Conservation (phyloP, 2,888 invertebrate genomes). For the Tetranychus piercei region DNA sequence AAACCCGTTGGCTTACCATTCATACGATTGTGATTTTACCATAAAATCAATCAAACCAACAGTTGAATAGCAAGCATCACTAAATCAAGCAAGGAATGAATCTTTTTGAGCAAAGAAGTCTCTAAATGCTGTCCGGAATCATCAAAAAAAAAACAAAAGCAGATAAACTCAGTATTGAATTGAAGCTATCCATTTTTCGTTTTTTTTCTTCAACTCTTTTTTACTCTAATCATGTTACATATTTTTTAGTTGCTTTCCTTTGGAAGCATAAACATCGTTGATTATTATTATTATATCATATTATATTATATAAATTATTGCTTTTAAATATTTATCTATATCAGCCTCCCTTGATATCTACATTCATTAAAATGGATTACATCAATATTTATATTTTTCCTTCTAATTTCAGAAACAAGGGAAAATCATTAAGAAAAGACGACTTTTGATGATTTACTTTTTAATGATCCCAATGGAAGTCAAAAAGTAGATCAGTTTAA, state of each 20-base stretch:
- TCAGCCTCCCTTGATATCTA: background rate
- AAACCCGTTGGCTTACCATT: background rate
- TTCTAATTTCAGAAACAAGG: no score
- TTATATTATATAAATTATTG: background rate
- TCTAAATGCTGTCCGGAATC: background rate
- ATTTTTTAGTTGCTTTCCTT: background rate
- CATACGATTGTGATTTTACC: constrained; percentile 11
- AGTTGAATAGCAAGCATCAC: background rate
- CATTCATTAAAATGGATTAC: background rate
- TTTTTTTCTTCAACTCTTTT: background rate
- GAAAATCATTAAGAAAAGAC: no score
- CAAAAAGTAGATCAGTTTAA: no score
- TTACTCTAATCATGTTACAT: background rate
- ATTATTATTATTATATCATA: background rate
- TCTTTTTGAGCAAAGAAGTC: background rate
- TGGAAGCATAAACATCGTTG: background rate
- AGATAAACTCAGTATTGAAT: background rate
- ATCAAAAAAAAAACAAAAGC: background rate
- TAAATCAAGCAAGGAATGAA: background rate
- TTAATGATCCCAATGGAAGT: no score
- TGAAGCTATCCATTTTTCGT: no score
- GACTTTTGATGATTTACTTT: no score
- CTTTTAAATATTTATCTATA: background rate
- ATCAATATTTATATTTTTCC: no score
- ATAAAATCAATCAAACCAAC: constrained; percentile 4